Conservation (phyloP, 2,113 vertebrate species). For the Felis catus region DNA sequence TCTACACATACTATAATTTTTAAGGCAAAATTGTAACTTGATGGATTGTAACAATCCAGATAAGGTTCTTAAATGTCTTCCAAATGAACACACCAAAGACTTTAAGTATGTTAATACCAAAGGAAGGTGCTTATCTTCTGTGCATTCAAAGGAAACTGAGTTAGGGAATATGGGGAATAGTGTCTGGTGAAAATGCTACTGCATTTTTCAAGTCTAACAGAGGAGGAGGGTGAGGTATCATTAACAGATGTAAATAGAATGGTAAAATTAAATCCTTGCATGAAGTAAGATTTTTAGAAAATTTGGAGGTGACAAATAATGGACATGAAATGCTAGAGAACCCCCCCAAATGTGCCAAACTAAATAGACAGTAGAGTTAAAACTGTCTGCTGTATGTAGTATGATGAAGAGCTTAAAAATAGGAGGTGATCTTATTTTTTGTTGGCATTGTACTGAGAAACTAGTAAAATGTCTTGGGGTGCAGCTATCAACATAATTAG, state of each 20-base stretch:
- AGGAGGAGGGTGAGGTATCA: not conserved
- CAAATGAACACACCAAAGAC: not conserved
- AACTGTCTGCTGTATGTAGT: not conserved
- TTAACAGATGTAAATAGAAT: not conserved
- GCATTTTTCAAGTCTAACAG: not conserved
- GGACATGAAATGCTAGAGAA: not conserved
- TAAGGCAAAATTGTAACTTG: not conserved
- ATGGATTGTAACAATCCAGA: not conserved
- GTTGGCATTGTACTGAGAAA: not conserved
- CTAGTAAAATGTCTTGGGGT: not conserved
- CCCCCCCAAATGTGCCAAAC: not conserved
- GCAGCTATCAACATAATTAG: not conserved
- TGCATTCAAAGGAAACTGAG: not conserved
- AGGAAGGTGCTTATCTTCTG: not conserved
- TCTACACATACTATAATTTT: not conserved
- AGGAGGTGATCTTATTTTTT: not conserved
- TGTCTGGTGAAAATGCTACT: not conserved
- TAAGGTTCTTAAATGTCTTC: not conserved
- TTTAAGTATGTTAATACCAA: not conserved
- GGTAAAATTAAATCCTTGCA: not conserved
- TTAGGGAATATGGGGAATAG: not conserved
- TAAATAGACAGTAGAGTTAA: not conserved
- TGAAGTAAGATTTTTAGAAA: slow-evolving; percentile 10
- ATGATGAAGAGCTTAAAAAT: not conserved
- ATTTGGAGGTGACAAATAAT: not conserved